Percentiles rank a stretch among this genome's conserved stretches.
phyloP scores from a whole-genome alignment of 2,888 invertebrate species.

The Eupithecia subfuscata region DNA sequence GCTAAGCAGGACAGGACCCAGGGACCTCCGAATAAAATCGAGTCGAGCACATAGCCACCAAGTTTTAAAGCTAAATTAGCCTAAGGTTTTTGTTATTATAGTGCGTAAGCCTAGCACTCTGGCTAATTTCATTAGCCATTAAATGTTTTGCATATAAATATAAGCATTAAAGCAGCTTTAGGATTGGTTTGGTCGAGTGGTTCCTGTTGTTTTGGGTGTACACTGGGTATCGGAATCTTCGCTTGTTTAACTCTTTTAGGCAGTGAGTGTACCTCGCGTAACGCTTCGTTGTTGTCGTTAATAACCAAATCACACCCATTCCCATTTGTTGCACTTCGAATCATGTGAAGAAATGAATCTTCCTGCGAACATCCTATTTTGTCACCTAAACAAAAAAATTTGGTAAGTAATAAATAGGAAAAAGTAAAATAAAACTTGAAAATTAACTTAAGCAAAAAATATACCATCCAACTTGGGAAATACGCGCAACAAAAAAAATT shows the following conservation, averaged over 20 bases:
- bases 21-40: too few species aligned
- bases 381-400: background rate
- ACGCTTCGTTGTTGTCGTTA: background rate
- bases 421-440: background rate
- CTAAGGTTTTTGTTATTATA: too few species aligned
- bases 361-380: background rate
- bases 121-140: too few species aligned
- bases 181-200: too few species aligned
- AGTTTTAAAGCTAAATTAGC: too few species aligned
- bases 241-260: background rate
- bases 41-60: too few species aligned
- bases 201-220: background rate
- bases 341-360: background rate
- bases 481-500: slow-evolving; percentile 20
- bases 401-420: background rate
- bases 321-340: background rate
- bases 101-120: too few species aligned
- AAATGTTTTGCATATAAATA: too few species aligned
- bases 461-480: slow-evolving; percentile 32
- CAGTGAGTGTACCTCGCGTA: background rate
- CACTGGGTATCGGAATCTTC: too few species aligned
- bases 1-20: too few species aligned
- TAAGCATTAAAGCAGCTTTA: too few species aligned
- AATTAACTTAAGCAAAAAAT: background rate
- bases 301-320: background rate